A percentile compares a stretch with the other conserved stretches of the same genome.
Conservation (phyloP, 2,888 invertebrate genomes). For the Pristionchus entomophagus region DNA sequence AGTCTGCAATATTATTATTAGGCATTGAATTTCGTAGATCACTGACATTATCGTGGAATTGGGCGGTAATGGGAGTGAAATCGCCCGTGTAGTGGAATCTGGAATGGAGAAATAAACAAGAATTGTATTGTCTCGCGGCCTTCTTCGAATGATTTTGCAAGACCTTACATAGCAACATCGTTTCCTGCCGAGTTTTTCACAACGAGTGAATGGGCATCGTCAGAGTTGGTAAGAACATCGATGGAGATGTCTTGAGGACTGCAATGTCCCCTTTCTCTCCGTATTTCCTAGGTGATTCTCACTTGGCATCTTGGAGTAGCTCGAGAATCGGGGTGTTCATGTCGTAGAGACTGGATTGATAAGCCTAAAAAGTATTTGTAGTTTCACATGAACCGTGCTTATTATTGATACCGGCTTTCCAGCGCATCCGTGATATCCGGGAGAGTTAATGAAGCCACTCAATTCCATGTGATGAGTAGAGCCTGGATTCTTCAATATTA, state of each 20-base stretch:
- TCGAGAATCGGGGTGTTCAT: not conserved
- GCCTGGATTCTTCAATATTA: too few relatives aligned
- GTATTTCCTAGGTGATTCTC: not conserved
- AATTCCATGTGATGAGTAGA: not conserved
- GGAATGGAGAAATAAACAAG: not conserved
- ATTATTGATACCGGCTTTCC: not conserved
- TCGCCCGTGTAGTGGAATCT: not conserved
- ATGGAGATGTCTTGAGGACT: not conserved
- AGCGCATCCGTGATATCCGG: constrained; percentile 13
- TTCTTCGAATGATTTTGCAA: not conserved
- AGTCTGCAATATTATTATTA: not conserved
- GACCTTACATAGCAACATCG: not conserved
- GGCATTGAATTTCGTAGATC: not conserved
- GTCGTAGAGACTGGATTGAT: too few relatives aligned
- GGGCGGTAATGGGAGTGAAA: not conserved
- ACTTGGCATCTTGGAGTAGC: not conserved
- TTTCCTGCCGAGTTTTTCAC: not conserved
- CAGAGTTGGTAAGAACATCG: not conserved
- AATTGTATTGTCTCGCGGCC: too few relatives aligned
- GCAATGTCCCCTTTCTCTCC: too few relatives aligned
- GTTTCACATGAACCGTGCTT: too few relatives aligned
- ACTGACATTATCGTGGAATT: not conserved
- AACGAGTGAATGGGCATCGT: not conserved
- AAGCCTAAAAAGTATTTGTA: not conserved
- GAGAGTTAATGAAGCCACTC: not conserved